A percentile compares a stretch with the other conserved stretches of the same genome.
Evolutionary conservation across 2,888 invertebrate genomes (phyloP).

Genomic region (Kryphioiulus occultus): DNA sequence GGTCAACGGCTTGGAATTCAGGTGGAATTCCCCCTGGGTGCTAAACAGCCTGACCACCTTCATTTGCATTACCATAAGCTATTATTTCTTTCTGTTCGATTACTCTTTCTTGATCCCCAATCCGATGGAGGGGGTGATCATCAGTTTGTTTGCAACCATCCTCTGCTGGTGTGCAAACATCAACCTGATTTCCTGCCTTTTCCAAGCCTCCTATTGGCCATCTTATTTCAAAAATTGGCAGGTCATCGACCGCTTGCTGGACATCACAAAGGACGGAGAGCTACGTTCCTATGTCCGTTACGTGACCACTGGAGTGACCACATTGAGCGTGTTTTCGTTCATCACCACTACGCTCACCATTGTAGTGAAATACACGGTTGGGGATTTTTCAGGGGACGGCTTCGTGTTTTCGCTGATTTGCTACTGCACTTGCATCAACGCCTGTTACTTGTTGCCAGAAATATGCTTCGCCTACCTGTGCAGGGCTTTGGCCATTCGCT

Average conservation of each 20-base stretch:
- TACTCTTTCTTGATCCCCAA: not conserved
- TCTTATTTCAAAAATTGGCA: not conserved
- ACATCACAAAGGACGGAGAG: not conserved
- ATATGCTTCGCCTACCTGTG: not conserved
- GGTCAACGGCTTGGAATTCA: not conserved
- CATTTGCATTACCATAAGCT: not conserved
- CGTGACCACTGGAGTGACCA: not conserved
- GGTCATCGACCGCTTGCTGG: not conserved
- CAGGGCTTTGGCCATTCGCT: not conserved
- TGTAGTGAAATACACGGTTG: not conserved
- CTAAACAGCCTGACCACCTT: not conserved
- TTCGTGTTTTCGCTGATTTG: not conserved
- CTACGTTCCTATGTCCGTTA: not conserved
- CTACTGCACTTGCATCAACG: not conserved
- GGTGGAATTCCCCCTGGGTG: not conserved
- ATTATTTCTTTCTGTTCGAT: not conserved
- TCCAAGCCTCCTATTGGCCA: not conserved
- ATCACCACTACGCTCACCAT: not conserved
- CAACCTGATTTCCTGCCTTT: not conserved
- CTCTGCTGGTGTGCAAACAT: not conserved
- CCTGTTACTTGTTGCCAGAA: not conserved
- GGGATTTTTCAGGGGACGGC: not conserved
- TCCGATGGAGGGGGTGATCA: not conserved
- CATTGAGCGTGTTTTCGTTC: not conserved
- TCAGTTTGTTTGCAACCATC: not conserved